Evolutionary conservation across 2,113 vertebrate species (phyloP).

Genomic region (Pluvialis apricaria): DNA sequence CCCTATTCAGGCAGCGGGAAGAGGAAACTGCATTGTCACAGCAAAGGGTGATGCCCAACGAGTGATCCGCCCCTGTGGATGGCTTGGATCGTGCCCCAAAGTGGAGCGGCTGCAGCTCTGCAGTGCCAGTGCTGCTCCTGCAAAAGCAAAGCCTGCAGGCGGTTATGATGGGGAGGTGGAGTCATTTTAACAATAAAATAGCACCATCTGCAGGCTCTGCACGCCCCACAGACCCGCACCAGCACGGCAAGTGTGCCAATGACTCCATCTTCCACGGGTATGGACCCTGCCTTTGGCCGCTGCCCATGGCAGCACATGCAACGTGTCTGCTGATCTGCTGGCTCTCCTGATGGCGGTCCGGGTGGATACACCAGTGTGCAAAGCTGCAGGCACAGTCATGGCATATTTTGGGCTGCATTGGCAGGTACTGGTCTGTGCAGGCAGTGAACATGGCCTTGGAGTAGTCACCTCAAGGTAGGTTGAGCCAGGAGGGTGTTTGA

Average conservation of each 20-base stretch:
- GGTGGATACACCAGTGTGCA: rapidly evolving
- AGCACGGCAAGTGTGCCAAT: rapidly evolving
- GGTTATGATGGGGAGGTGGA: rapidly evolving
- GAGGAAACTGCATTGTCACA: neutral
- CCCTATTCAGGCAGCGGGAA: neutral
- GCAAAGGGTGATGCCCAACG: neutral
- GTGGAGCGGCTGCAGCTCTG: rapidly evolving
- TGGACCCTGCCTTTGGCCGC: too few species aligned
- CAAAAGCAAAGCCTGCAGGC: rapidly evolving
- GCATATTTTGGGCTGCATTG: rapidly evolving
- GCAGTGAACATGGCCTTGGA: too few species aligned
- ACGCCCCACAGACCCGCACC: rapidly evolving
- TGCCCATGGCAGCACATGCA: rapidly evolving
- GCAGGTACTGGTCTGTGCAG: neutral
- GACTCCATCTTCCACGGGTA: rapidly evolving
- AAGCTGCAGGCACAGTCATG: neutral
- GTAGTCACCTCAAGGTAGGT: neutral
- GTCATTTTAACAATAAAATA: constrained; percentile 14
- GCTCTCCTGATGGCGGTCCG: rapidly evolving
- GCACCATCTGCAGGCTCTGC: constrained; percentile 19
- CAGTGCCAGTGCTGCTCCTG: neutral
- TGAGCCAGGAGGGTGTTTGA: neutral
- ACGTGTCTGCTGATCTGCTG: rapidly evolving
- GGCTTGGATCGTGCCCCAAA: rapidly evolving
- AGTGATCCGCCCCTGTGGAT: rapidly evolving